phyloP scores from a whole-genome alignment of 2,797 vertebrate species.

The Scyliorhinus canicula region DNA sequence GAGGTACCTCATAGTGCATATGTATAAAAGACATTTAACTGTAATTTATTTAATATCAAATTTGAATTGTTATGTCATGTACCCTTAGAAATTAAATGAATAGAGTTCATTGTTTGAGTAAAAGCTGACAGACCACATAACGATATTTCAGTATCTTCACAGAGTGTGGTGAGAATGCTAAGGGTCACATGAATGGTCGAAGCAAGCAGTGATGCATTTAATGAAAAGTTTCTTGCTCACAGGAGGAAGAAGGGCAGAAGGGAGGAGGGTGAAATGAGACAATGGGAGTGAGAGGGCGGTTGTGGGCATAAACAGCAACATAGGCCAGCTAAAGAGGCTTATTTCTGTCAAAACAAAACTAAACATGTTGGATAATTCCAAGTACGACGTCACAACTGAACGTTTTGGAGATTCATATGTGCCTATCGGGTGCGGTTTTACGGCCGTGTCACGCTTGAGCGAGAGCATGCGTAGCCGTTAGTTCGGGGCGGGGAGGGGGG shows the following conservation, averaged over 20 bases:
- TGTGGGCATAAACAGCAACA: not conserved
- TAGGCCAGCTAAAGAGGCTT: not conserved
- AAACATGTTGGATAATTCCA: not conserved
- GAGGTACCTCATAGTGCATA: too few relatives aligned
- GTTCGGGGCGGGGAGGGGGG: too few relatives aligned
- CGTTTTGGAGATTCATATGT: too few relatives aligned
- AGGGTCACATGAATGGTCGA: not conserved
- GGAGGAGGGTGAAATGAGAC: not conserved
- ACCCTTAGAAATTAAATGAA: too few relatives aligned
- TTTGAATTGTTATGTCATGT: too few relatives aligned
- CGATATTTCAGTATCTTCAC: not conserved
- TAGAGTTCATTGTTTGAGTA: not conserved
- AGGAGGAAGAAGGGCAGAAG: not conserved
- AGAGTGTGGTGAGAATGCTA: not conserved
- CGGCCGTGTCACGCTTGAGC: too few relatives aligned
- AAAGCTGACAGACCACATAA: not conserved
- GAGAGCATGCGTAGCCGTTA: too few relatives aligned
- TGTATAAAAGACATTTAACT: too few relatives aligned
- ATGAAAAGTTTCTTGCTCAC: not conserved
- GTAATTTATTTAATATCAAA: too few relatives aligned
- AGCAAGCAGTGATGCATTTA: too few relatives aligned
- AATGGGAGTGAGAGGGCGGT: not conserved
- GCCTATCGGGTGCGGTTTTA: too few relatives aligned
- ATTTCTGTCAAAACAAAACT: not conserved
- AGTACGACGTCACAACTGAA: not conserved